Conservation (phyloP, 1,140 invertebrate species). For the Andricus grossulariae region DNA sequence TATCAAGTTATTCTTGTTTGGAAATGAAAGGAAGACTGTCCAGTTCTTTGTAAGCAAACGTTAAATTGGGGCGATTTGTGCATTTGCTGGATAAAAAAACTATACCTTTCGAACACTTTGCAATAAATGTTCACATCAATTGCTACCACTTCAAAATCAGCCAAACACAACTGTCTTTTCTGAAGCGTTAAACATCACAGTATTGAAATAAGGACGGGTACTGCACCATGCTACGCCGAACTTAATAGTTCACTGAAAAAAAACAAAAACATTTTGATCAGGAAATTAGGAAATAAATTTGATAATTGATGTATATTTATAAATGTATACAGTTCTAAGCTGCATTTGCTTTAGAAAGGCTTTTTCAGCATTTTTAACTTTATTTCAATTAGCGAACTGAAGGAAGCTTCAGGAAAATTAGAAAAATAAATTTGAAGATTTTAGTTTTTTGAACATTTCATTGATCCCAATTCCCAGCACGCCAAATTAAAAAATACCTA, state of each 20-base stretch:
- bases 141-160: slow-evolving; percentile 5
- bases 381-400: too few relatives aligned
- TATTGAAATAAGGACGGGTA: slow-evolving; percentile 69
- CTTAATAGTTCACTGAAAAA: slow-evolving; percentile 73
- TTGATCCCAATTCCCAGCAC: too few relatives aligned
- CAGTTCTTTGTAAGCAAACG: background rate
- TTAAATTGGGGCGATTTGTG: background rate
- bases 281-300: slow-evolving; percentile 36
- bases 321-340: too few relatives aligned
- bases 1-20: slow-evolving; percentile 1
- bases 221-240: slow-evolving; percentile 66
- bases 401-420: too few relatives aligned
- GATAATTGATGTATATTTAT: background rate
- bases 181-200: slow-evolving; percentile 69
- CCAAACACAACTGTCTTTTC: slow-evolving; percentile 34
- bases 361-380: too few relatives aligned
- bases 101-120: slow-evolving; percentile 1
- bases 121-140: slow-evolving; percentile 20
- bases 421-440: too few relatives aligned
- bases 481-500: too few relatives aligned
- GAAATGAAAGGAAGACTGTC: slow-evolving; percentile 11
- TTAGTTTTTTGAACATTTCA: too few relatives aligned
- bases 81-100: slow-evolving; percentile 6
- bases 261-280: slow-evolving; percentile 39
- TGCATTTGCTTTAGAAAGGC: too few relatives aligned